These are phyloP conservation scores for Notoglanidium macrostoma DNA, from an alignment of 2,797 vertebrate species.

Conservation along the genomic window DNA sequence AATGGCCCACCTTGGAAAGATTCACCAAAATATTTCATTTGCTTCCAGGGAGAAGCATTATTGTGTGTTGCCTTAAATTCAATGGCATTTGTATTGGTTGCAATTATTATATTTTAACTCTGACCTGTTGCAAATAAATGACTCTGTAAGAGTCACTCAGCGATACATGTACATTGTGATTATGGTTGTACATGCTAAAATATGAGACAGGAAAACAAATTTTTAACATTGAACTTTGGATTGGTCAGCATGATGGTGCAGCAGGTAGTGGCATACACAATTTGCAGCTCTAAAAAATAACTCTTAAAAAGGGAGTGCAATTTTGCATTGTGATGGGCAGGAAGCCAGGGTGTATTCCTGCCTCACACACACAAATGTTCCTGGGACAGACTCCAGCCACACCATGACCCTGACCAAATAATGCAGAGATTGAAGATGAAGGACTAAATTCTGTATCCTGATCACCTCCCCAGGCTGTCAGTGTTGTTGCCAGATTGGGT, in stretches of 20 bases:
- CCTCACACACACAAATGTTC: neutral
- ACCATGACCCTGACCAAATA: neutral
- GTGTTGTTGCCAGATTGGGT: neutral
- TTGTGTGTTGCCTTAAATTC: conserved; percentile 22
- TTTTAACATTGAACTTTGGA: neutral
- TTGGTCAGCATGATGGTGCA: neutral
- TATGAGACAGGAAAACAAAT: neutral
- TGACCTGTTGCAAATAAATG: neutral
- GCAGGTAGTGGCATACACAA: too few relatives aligned
- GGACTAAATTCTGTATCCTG: neutral
- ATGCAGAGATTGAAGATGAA: neutral
- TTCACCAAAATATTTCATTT: neutral
- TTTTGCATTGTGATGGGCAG: neutral
- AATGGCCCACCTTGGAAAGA: neutral
- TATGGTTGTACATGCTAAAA: neutral
- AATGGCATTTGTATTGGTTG: neutral
- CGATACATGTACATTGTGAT: neutral
- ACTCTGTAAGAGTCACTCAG: neutral
- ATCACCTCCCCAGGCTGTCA: neutral
- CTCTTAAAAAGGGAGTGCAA: neutral
- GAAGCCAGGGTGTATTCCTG: neutral
- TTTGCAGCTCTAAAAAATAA: neutral
- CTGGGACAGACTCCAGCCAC: neutral
- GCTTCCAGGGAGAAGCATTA: neutral
- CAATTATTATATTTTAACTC: conserved; percentile 8